Conservation (phyloP, 2,113 vertebrate species). For the Deroptyus accipitrinus region DNA sequence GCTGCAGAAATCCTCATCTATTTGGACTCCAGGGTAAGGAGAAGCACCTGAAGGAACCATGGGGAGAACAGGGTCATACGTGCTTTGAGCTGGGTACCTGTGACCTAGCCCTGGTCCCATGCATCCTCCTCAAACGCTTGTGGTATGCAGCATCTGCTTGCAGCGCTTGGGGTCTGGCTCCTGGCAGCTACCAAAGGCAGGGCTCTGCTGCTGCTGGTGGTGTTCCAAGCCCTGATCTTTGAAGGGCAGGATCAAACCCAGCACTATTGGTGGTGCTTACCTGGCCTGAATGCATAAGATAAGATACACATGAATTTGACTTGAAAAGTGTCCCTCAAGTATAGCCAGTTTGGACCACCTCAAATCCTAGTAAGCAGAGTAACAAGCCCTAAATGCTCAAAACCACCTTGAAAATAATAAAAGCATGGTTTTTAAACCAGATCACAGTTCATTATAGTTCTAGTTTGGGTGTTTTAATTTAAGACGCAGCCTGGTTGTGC, state of each 20-base stretch:
- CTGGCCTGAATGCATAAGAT: neutral
- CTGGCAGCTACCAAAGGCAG: neutral
- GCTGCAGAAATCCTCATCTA: slow-evolving; percentile 94
- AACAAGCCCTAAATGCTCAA: neutral
- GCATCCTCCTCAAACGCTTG: neutral
- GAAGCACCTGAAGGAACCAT: slow-evolving; percentile 82
- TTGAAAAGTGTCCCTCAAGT: neutral
- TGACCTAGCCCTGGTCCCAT: neutral
- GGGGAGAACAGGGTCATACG: neutral
- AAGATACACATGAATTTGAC: neutral
- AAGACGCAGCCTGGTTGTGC: neutral
- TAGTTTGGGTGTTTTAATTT: neutral
- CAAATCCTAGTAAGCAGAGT: neutral
- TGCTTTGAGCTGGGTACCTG: neutral
- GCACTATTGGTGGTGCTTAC: neutral
- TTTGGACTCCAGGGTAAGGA: slow-evolving; percentile 91
- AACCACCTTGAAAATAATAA: neutral
- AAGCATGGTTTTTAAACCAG: neutral
- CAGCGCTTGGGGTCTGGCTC: neutral
- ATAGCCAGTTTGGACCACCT: neutral
- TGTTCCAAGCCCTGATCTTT: neutral
- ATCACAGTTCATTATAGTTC: neutral
- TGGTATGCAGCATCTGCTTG: neutral
- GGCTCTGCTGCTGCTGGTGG: neutral
- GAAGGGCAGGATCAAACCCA: neutral